A percentile compares a stretch with the other conserved stretches of the same genome.
Conservation (phyloP, 2,888 invertebrate species). For the Pollenia griseotomentosa region DNA sequence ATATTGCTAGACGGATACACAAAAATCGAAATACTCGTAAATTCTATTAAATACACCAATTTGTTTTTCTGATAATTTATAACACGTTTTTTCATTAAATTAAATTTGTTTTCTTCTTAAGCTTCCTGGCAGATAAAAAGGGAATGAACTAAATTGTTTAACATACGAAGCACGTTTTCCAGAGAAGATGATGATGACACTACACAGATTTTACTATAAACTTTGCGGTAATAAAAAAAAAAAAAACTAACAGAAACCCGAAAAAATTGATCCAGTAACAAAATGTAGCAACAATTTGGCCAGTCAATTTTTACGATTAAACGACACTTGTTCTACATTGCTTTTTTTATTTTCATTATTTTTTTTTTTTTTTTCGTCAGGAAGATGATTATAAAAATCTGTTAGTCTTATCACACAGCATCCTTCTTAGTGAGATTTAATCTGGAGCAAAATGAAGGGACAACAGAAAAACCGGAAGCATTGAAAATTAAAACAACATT, state of each 20-base stretch:
- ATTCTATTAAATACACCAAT: slow-evolving; percentile 21
- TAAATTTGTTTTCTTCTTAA: slow-evolving; percentile 46
- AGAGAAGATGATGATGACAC: slow-evolving; percentile 63
- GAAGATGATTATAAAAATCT: slow-evolving; percentile 38
- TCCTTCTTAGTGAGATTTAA: slow-evolving; percentile 44
- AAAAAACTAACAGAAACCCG: background rate
- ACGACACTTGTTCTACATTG: slow-evolving; percentile 57
- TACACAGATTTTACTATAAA: slow-evolving; percentile 67
- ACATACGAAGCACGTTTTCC: slow-evolving; percentile 58
- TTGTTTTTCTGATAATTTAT: slow-evolving; percentile 57
- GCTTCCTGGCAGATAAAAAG: background rate
- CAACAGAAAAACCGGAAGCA: background rate
- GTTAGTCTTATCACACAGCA: slow-evolving; percentile 32
- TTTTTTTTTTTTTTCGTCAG: background rate
- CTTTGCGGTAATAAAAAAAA: slow-evolving; percentile 28
- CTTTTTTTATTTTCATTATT: background rate
- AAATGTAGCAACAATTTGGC: slow-evolving; percentile 45
- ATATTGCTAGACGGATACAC: background rate
- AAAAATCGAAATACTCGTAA: slow-evolving; percentile 16
- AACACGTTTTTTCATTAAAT: slow-evolving; percentile 69
- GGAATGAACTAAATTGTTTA: slow-evolving; percentile 27
- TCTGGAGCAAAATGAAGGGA: slow-evolving; percentile 6
- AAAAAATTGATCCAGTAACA: slow-evolving; percentile 60
- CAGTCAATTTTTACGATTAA: slow-evolving; percentile 65
- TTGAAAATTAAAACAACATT: slow-evolving; percentile 55